Evolutionary conservation across 1,140 invertebrate species (phyloP), one percentile per base, ranked within the genome.

Genomic region (Arctopsyche grandis): DNA sequence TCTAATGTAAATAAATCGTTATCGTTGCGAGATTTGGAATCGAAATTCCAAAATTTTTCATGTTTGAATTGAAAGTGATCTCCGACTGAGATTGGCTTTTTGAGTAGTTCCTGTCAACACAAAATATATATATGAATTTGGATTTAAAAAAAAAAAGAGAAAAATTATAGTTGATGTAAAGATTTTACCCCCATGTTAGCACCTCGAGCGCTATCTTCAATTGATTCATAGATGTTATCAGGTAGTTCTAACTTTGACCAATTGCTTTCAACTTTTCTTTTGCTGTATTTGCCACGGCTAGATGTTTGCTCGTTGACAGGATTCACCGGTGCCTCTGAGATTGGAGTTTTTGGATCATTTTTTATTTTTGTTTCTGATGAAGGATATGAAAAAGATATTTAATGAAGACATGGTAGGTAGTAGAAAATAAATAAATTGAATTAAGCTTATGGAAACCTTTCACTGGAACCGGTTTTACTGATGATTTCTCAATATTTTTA

Each of bases 41-140:
- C 83, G 9, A 82, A 81, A 43, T 87, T 86, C 88, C 88, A 89
- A 9, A 86, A 85, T 81, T 88, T 89, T 83, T 89, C 88, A 84
- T 88, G 87, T 84, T 88, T 88, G 74, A 89, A 89, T 84, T 89
- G 87, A 81, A 89, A 89, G 84, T 89, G 87, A 14, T 85, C 86
- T n/a, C 87, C 88, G 9, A 85, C 80, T 22, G 86, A 85, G 9
- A 86, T 78, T 12, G 87, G 85, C 26, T 85, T 85, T 82, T 85
- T 81, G 12, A 87, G 85, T 5, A 89, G 83, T 82, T 86, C 83
- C 87, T 88, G 83, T 66, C 85, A 85, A 82, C 58, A 24, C 63
- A 81, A 56, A 24, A 16, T 52, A 10, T 52, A 52, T 52, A 52
- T 12, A 38, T 52, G 12, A 5, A 52, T 12, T 1, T 52, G 4